Percentiles rank a stretch among this genome's conserved stretches.
Evolutionary conservation across 2,888 invertebrate species (phyloP).

Genomic region (Tachina fera): DNA sequence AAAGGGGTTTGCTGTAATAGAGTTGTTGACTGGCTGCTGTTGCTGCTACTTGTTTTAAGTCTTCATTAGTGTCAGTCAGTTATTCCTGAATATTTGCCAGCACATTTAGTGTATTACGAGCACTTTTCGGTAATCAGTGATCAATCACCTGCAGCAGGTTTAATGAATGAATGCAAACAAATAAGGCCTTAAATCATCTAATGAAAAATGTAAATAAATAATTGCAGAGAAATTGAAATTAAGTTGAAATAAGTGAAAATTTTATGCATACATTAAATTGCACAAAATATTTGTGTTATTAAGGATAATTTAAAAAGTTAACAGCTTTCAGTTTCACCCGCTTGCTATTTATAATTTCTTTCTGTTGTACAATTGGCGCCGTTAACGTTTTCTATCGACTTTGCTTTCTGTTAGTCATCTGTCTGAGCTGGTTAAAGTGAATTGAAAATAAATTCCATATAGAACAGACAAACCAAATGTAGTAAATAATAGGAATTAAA

Average conservation of each 20-base stretch:
- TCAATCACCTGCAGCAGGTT: conserved; percentile 3
- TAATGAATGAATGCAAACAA: not conserved
- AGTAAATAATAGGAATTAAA: conserved; percentile 9
- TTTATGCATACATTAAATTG: not conserved
- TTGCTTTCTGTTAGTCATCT: too few species aligned
- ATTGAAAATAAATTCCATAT: too few species aligned
- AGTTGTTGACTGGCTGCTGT: conserved; percentile 4
- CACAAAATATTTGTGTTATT: not conserved
- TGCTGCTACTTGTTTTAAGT: conserved; percentile 9
- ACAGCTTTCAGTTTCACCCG: too few species aligned
- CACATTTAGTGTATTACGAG: conserved; percentile 25
- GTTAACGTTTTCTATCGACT: too few species aligned
- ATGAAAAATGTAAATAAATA: not conserved
- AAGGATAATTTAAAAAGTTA: too few species aligned
- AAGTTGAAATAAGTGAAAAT: not conserved
- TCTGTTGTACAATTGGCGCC: too few species aligned
- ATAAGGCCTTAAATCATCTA: not conserved
- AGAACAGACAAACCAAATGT: not conserved
- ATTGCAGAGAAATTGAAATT: conserved; percentile 18
- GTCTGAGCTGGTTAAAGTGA: too few species aligned
- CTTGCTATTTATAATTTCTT: too few species aligned
- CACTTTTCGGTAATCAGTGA: conserved; percentile 4
- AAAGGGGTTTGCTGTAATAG: not conserved
- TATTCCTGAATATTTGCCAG: conserved; percentile 12
- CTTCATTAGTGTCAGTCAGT: conserved; percentile 39